These are phyloP conservation scores for Thunnus thynnus DNA, from an alignment of 2,113 vertebrate species.

Conservation along the genomic window DNA sequence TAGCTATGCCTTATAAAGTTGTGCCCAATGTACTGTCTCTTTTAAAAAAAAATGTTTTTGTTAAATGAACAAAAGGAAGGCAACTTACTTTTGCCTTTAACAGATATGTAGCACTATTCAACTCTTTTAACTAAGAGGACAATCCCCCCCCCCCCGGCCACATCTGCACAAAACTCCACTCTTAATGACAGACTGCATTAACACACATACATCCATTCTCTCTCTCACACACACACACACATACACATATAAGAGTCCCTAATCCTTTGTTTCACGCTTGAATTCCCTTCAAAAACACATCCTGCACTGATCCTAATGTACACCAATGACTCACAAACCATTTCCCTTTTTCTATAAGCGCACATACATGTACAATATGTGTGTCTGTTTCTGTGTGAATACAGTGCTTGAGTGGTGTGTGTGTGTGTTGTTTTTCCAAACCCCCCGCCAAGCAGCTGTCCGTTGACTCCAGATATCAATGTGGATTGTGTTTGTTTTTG, in stretches of 20 bases:
- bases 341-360: conserved; percentile 31
- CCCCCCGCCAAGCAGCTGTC: conserved; percentile 29
- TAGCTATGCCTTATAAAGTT: no score
- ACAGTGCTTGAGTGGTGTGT: not conserved
- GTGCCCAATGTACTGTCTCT: no score
- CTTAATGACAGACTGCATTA: conserved; percentile 38
- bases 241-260: conserved; percentile 6
- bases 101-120: not conserved
- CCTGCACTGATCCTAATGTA: conserved; percentile 57
- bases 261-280: conserved; percentile 59
- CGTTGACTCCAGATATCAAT: conserved; percentile 34
- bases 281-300: conserved; percentile 52
- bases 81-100: not conserved
- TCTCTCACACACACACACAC: not conserved
- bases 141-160: conserved; percentile 6
- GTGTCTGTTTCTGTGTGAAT: not conserved
- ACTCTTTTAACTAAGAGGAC: conserved; percentile 31
- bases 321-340: conserved; percentile 53
- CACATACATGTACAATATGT: conserved; percentile 1
- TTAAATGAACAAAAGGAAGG: no score
- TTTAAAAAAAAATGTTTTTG: no score
- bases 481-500: conserved; percentile 56
- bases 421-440: conserved; percentile 18
- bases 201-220: conserved; percentile 3
- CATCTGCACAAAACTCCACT: conserved; percentile 25